phyloP scores from a whole-genome alignment of 2,888 invertebrate genomes.

The Hecatera dysodea region DNA sequence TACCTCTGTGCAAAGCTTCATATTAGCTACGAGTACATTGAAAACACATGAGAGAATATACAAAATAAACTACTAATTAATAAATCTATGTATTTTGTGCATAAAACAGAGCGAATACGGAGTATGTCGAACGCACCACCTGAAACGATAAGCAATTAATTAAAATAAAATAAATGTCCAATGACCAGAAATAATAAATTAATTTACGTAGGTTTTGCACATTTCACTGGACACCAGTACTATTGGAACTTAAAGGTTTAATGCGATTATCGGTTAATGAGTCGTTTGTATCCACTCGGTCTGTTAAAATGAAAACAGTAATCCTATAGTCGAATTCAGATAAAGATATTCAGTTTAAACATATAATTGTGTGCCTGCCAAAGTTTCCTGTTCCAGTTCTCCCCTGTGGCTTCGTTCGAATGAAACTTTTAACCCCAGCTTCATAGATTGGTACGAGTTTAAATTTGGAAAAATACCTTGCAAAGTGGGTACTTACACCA shows the following conservation, averaged over 20 bases:
- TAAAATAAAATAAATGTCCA: constrained; percentile 54
- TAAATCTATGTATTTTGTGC: constrained; percentile 75
- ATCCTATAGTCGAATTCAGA: constrained; percentile 14
- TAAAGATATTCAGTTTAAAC: constrained; percentile 25
- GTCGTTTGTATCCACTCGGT: constrained; percentile 25
- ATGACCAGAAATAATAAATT: constrained; percentile 58
- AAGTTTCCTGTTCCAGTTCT: not conserved
- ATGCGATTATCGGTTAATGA: constrained; percentile 39
- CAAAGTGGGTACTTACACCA: not conserved
- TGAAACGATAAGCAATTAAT: constrained; percentile 72
- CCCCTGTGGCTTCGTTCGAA: not conserved
- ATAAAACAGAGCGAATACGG: constrained; percentile 84
- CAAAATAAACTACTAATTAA: not conserved
- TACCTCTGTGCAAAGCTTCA: not conserved
- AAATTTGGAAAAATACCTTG: not conserved
- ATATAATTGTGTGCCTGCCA: not conserved
- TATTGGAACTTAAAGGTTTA: constrained; percentile 51
- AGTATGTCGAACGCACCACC: constrained; percentile 83
- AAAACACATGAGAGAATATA: not conserved
- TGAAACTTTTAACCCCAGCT: not conserved
- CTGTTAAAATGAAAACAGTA: constrained; percentile 48
- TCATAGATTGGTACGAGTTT: not conserved
- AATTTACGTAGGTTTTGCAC: constrained; percentile 38
- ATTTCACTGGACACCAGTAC: constrained; percentile 41
- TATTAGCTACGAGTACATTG: no score